Evolutionary conservation across 1,140 invertebrate species (phyloP).

Genomic region (Lysiphlebus fabarum): DNA sequence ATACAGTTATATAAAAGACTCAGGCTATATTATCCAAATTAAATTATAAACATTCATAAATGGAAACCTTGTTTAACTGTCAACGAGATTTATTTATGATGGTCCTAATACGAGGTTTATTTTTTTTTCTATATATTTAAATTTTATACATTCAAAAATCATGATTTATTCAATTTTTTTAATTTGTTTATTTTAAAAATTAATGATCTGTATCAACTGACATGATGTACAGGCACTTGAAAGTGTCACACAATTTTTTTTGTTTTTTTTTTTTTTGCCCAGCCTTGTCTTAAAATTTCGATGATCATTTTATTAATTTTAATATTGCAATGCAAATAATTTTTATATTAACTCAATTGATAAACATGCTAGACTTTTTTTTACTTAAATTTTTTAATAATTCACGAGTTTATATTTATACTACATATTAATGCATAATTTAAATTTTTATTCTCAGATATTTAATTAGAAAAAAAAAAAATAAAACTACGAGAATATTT

Average conservation of each 20-base stretch:
- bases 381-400: too few relatives aligned
- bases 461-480: too few relatives aligned
- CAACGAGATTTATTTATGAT: constrained; percentile 18
- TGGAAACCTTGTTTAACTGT: constrained; percentile 35
- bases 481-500: neutral
- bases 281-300: constrained; percentile 50
- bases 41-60: constrained; percentile 32
- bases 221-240: constrained; percentile 52
- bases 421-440: too few relatives aligned
- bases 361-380: neutral
- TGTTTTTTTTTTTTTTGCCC: constrained; percentile 45
- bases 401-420: too few relatives aligned
- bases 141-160: neutral
- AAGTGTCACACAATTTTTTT: constrained; percentile 51
- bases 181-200: constrained; percentile 24
- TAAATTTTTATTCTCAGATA: too few relatives aligned
- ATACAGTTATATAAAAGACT: constrained; percentile 42
- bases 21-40: constrained; percentile 25
- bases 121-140: neutral
- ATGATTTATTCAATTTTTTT: constrained; percentile 15
- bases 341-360: neutral
- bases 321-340: neutral
- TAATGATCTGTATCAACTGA: constrained; percentile 35
- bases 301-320: constrained; percentile 29
- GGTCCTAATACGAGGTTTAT: constrained; percentile 28